Base-by-base conservation (phyloP, 37 sponge, comb jelly and placozoan genomes). In the Sycon ciliatum region DNA sequence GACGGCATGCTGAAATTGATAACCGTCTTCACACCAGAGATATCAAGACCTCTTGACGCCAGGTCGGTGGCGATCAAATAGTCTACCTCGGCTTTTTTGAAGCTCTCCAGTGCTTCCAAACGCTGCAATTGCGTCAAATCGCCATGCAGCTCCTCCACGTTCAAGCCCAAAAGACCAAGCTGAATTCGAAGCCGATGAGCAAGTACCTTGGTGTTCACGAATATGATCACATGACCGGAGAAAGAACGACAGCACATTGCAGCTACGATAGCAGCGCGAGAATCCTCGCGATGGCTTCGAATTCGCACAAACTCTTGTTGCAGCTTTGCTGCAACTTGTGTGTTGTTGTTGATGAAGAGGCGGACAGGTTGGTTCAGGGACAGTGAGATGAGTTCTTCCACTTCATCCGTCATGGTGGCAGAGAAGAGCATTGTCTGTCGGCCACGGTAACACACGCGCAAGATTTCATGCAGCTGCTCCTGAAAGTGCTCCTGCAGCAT, bases 341-440 rank as follows among this genome's bases (percentile, higher is more conserved):
- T 92, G 83, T 97, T 97, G 57, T 73, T 79, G 73, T 97, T 86
- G 54, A 97, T 86, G 80, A 97, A 97, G 39, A 97, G 39, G 34
- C 82, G 70, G 39, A 97, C 89, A 28, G 99, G 99, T 32, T 86
- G 84, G 38, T 86, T 83, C 9, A 97, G 84, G 42, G 90, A 90
- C 34, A 97, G 78, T 0, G 78, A 39, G 3, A 69, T 90, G 58
- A 97, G 81, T 72, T 97, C 90, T 67, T 97, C 79, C 39, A 96
- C 93, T 70, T 97, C 75, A 76, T 97, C 99, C 4, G 99, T 97
- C 99, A 97, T 97, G 69, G 99, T 97, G 20, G 99, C 99, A 27
- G 99, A 97, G 78, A 97, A 97, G n/a, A 97, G 73, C 85, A 97
- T 81, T 20, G 94, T 93, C 52, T 97, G 99, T 39, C 99, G 55